Conservation (phyloP, 2,113 vertebrate genomes). For the Microcebus murinus region DNA sequence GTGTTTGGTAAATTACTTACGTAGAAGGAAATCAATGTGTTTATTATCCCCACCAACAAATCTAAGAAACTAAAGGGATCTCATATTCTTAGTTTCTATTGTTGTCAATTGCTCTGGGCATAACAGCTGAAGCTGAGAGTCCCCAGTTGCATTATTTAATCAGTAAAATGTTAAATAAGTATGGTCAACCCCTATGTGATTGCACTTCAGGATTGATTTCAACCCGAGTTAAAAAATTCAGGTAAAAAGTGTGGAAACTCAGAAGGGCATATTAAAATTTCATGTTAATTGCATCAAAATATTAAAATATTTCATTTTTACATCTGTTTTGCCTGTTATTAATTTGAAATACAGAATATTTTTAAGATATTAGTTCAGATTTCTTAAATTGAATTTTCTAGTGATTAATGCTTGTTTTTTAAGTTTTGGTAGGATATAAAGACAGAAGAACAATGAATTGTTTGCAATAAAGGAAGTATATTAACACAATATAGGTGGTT, state of each 20-base stretch:
- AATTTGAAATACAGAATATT: not conserved
- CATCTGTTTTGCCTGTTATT: not conserved
- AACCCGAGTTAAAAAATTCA: not conserved
- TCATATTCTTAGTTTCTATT: conserved; percentile 4
- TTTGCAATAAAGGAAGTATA: not conserved
- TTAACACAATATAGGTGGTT: not conserved
- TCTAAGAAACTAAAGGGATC: not conserved
- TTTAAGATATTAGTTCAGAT: not conserved
- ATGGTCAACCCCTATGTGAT: not conserved
- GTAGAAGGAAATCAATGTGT: not conserved
- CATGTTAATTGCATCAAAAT: not conserved
- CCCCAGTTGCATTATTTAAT: not conserved
- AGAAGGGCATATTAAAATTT: not conserved
- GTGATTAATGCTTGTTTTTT: not conserved
- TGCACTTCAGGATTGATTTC: not conserved
- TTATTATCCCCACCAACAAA: not conserved
- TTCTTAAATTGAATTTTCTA: conserved; percentile 22
- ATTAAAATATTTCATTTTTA: not conserved
- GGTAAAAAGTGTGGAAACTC: not conserved
- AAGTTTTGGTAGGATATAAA: not conserved
- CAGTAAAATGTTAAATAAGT: not conserved
- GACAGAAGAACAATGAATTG: not conserved
- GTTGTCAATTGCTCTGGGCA: not conserved
- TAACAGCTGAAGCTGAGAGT: not conserved
- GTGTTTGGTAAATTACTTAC: not conserved